A percentile compares a stretch with the other conserved stretches of the same genome.
Conservation (phyloP, 2,888 invertebrate species). For the Papilio protenor region DNA sequence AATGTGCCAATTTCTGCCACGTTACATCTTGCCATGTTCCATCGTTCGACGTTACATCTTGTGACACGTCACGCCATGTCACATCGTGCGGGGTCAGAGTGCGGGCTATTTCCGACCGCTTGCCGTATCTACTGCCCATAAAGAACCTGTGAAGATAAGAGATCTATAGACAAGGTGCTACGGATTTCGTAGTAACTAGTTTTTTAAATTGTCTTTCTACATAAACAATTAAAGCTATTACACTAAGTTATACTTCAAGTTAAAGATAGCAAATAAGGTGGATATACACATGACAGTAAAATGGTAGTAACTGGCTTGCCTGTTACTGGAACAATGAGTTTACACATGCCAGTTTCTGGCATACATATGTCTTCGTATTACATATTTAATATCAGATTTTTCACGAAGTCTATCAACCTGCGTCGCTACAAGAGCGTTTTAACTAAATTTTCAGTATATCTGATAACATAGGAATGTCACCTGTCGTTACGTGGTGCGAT, state of each 20-base stretch:
- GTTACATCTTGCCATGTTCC: neutral
- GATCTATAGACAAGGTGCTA: neutral
- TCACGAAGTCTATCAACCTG: no score
- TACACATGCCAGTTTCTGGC: no score
- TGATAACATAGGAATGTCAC: constrained; percentile 49
- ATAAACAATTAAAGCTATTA: neutral
- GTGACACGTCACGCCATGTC: neutral
- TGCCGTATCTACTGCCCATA: constrained; percentile 70
- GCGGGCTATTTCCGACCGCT: constrained; percentile 57
- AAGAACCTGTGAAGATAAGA: constrained; percentile 60
- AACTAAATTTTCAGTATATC: neutral
- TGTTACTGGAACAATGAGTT: no score
- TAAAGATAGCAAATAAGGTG: no score
- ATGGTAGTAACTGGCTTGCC: no score
- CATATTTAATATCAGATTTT: no score
- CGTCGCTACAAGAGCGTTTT: no score
- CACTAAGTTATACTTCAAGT: no score
- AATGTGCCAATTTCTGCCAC: neutral
- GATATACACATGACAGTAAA: no score
- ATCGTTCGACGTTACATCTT: neutral
- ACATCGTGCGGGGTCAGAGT: neutral
- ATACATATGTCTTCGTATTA: no score
- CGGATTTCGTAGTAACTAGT: neutral
- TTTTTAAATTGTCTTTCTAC: no score
- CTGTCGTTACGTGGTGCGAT: constrained; percentile 70